phyloP scores from a whole-genome alignment of 2,113 vertebrate species.

The Xiphias gladius region DNA sequence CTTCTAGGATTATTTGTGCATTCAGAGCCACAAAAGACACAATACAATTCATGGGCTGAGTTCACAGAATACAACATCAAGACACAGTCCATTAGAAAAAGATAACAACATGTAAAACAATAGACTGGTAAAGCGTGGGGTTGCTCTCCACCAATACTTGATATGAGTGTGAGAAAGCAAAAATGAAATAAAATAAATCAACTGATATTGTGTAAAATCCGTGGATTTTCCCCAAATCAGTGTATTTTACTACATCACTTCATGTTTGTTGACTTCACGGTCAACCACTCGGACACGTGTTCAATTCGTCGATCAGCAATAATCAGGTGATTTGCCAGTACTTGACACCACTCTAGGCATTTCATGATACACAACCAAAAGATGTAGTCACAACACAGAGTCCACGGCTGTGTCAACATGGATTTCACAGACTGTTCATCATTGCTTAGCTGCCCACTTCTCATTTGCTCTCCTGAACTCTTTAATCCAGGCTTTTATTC shows the following conservation, averaged over 20 bases:
- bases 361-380: neutral
- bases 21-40: no score
- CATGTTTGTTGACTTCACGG: neutral
- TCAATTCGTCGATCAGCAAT: neutral
- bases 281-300: neutral
- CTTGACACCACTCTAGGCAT: no score
- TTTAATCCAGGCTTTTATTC: conserved; percentile 11
- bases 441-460: neutral
- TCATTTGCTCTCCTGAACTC: conserved; percentile 20
- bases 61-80: no score
- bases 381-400: neutral
- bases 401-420: neutral
- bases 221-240: neutral
- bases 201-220: neutral
- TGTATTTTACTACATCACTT: neutral
- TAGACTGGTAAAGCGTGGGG: no score
- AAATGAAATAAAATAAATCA: neutral
- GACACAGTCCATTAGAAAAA: no score
- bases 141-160: no score
- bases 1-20: no score
- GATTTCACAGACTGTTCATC: conserved; percentile 12
- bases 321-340: neutral
- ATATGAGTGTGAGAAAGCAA: no score
- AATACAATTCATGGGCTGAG: no score
- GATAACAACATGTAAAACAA: no score